Evolutionary conservation across 2,797 vertebrate genomes (phyloP).

Genomic region (Acomys russatus): DNA sequence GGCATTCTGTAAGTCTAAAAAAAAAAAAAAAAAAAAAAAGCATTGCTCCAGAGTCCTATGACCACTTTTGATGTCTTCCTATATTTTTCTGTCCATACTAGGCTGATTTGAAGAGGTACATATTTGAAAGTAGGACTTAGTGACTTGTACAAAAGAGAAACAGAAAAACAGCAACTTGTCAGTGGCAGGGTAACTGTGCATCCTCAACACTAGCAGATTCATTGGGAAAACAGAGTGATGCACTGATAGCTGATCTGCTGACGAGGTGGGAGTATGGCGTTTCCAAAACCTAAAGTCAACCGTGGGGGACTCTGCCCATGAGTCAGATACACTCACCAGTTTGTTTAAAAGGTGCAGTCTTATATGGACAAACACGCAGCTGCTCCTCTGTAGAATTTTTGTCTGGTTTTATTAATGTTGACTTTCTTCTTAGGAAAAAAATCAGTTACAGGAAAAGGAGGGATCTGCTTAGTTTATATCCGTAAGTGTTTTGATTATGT

Average conservation of each 20-base stretch:
- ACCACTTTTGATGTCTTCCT: background rate
- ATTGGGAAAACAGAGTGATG: background rate
- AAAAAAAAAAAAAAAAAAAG: no score
- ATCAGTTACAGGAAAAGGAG: conserved; percentile 29
- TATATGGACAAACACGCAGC: background rate
- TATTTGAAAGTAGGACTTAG: background rate
- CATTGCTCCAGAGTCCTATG: background rate
- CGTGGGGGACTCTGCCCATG: background rate
- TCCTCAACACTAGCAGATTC: background rate
- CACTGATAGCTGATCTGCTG: background rate
- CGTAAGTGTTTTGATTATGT: conserved; percentile 65
- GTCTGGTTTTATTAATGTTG: conserved; percentile 41
- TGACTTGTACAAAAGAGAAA: background rate
- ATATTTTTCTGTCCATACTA: background rate
- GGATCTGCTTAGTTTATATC: background rate
- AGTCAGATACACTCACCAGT: background rate
- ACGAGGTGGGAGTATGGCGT: background rate
- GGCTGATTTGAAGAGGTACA: background rate
- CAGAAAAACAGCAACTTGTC: background rate
- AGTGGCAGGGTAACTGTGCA: background rate
- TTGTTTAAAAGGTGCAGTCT: conserved; percentile 18
- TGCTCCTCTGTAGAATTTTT: conserved; percentile 5
- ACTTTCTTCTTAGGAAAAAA: conserved; percentile 58
- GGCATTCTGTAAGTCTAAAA: background rate
- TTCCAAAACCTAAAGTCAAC: background rate